Conservation (phyloP, 1,140 invertebrate genomes). For the Popillia japonica region DNA sequence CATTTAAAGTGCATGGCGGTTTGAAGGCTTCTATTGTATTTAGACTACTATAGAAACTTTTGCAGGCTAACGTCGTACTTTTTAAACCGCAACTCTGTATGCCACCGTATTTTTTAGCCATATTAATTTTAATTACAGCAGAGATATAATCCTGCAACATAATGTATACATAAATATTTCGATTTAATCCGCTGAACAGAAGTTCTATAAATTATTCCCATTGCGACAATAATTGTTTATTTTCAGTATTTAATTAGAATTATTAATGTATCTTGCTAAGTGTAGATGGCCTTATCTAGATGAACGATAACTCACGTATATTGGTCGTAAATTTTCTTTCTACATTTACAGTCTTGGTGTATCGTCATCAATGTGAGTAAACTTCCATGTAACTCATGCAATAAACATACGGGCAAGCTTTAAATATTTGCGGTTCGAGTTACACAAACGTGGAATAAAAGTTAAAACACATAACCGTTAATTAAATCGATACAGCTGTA, state of each 20-base stretch:
- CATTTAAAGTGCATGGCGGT: too few relatives aligned
- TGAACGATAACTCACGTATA: not conserved
- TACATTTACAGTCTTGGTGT: not conserved
- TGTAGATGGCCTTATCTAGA: not conserved
- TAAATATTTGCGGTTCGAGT: not conserved
- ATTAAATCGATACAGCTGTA: not conserved
- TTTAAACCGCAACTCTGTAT: too few relatives aligned
- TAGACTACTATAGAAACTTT: too few relatives aligned
- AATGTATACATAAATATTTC: too few relatives aligned
- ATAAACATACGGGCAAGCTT: not conserved
- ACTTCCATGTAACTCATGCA: slow-evolving; percentile 20
- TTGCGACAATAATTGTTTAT: too few relatives aligned
- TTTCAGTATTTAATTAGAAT: not conserved
- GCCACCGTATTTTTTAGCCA: too few relatives aligned
- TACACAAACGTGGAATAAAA: slow-evolving; percentile 12
- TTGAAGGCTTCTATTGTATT: too few relatives aligned
- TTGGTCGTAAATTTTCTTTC: slow-evolving; percentile 9
- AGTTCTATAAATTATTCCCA: too few relatives aligned
- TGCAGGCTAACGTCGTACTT: too few relatives aligned
- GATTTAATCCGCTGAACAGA: too few relatives aligned
- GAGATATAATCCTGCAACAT: too few relatives aligned
- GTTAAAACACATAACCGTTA: slow-evolving; percentile 13
- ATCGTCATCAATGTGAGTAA: slow-evolving; percentile 25
- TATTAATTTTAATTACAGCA: too few relatives aligned
- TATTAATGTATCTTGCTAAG: slow-evolving; percentile 15